Conservation (phyloP, 2,888 invertebrate genomes). For the Harpagoxenus sublaevis region DNA sequence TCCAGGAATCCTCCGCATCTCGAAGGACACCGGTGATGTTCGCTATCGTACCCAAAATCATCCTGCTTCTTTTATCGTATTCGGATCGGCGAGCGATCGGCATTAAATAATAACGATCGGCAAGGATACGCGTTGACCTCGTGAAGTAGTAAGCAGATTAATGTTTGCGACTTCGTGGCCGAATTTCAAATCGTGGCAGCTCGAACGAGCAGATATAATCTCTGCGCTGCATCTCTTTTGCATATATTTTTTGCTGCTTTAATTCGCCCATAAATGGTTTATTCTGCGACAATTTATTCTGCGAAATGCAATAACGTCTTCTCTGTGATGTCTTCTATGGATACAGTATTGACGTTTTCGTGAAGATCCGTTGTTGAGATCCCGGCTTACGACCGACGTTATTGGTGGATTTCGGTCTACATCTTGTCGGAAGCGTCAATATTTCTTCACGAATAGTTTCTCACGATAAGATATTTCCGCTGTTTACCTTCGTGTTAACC, state of each 20-base stretch:
- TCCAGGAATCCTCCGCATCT: not conserved
- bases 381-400: not conserved
- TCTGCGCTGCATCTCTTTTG: not conserved
- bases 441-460: not conserved
- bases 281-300: not conserved
- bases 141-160: not conserved
- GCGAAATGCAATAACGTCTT: not conserved
- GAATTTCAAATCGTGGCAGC: not conserved
- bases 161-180: not conserved
- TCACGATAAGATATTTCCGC: not conserved
- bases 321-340: not conserved
- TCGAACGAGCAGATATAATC: not conserved
- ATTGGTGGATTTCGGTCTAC: not conserved
- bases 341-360: not conserved
- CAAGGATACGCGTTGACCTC: not conserved
- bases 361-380: not conserved
- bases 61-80: not conserved
- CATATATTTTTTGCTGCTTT: not conserved
- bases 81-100: not conserved
- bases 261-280: not conserved
- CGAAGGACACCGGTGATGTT: not conserved
- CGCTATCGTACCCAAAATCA: conserved; percentile 1
- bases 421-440: conserved; percentile 2
- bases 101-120: not conserved
- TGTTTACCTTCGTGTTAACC: conserved; percentile 1